Conservation (phyloP, 2,797 vertebrate genomes). For the Phrynocephalus forsythii region DNA sequence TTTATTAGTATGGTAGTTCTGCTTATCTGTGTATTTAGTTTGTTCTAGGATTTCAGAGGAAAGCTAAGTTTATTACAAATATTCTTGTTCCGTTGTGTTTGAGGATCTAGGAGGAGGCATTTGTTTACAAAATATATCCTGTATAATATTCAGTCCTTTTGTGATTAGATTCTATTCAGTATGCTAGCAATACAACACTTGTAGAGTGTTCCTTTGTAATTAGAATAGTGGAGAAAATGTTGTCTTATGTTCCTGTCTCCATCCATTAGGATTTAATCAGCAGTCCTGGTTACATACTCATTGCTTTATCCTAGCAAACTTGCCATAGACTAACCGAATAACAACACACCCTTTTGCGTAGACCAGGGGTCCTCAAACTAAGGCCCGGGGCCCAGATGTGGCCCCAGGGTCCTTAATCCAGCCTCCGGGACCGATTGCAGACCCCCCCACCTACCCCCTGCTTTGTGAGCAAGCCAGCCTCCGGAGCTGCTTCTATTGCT, state of each 20-base stretch:
- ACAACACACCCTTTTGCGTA: neutral
- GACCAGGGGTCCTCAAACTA: neutral
- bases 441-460: too few species aligned
- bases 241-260: neutral
- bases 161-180: neutral
- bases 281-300: neutral
- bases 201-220: neutral
- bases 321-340: neutral
- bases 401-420: too few species aligned
- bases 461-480: too few species aligned
- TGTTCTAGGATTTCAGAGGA: neutral
- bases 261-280: neutral
- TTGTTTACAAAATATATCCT: neutral
- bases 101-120: neutral
- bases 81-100: neutral
- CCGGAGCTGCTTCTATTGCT: too few species aligned
- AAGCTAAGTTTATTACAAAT: neutral
- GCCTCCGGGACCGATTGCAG: too few species aligned
- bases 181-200: neutral
- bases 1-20: slow-evolving; percentile 12
- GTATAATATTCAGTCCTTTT: neutral
- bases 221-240: neutral
- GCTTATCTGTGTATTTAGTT: neutral
- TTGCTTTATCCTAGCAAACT: neutral
- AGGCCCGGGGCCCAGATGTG: too few species aligned